These are phyloP conservation scores for Benitochromis conjunctus DNA, from an alignment of 2,113 vertebrate species.

Conservation along the genomic window DNA sequence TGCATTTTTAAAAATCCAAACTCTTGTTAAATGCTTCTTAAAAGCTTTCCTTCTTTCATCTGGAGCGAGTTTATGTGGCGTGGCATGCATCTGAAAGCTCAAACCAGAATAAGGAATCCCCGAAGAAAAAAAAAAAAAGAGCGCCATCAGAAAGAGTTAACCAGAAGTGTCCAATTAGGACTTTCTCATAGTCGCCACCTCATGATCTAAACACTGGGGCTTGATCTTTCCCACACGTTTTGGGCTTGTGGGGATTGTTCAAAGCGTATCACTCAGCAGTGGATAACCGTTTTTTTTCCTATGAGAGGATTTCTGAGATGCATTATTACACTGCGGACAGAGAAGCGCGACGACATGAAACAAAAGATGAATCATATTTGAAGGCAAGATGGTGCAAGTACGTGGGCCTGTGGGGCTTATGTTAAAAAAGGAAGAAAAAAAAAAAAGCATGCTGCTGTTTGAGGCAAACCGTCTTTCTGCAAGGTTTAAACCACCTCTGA, in stretches of 20 bases:
- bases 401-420: not conserved
- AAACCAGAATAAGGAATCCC: conserved; percentile 17
- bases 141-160: conserved; percentile 1
- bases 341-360: not conserved
- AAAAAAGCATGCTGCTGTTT: not conserved
- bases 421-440: not conserved
- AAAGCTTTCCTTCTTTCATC: conserved; percentile 26
- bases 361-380: not conserved
- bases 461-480: not conserved
- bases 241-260: conserved; percentile 20
- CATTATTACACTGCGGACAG: not conserved
- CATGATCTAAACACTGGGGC: not conserved
- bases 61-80: not conserved
- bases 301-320: not conserved
- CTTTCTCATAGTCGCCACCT: conserved; percentile 28
- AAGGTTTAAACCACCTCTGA: not conserved
- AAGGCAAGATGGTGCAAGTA: not conserved
- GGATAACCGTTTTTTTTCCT: not conserved
- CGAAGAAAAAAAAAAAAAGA: not conserved
- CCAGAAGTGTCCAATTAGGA: conserved; percentile 16
- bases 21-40: conserved; percentile 6
- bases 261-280: conserved; percentile 14
- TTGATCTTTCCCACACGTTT: conserved; percentile 34
- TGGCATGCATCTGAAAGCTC: conserved; percentile 3
- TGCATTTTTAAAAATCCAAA: not conserved